Evolutionary conservation across 2,113 vertebrate species (phyloP), one percentile per base, ranked within the genome.

Genomic region (Otis tarda): DNA sequence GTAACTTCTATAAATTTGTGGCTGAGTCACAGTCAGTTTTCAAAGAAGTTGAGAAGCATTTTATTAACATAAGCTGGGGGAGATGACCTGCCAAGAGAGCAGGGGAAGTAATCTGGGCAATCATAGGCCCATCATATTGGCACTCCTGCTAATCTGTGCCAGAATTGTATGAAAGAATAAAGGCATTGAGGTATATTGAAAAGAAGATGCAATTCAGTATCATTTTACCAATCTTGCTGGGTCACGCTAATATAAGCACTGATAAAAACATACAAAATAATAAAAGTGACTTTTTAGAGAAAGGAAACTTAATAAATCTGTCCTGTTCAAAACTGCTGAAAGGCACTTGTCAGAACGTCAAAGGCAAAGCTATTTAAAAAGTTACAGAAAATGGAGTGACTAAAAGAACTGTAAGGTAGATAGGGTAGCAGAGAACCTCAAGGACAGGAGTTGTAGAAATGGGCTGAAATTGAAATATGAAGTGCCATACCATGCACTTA

Each of bases 1-100:
- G n/a, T 50, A 83, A 20, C 35, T 68, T 91, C 73, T 64, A 7
- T 28, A 89, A 70, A 86, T 67, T 53, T 91, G 50, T 93, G 77
- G 27, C 27, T 55, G 53, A 71, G 25, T 71, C 35, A 37, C 25
- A 93, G 43, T 47, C 67, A 41, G 50, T 64, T 92, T 96, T 70
- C 59, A 65, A 52, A 77, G 18, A 83, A 71, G 9, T 21, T 35
- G 30, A 92, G 52, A 89, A 94, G 65, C 17, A 83, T 15, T 78
- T 64, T 57, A 90, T 43, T 91, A 23, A 80, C 55, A 37, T 70
- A 90, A 83, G 8, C 37, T 43, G 22, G 14, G 7, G 8, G 22
- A 94, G 82, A 78, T 41, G 33, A 68, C 28, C 25, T 87, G 9
- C 43, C 57, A 78, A 59, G 23, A 71, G 12, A 75, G 56, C 17